Conservation (phyloP, 2,888 invertebrate species). For the Aelia acuminata region DNA sequence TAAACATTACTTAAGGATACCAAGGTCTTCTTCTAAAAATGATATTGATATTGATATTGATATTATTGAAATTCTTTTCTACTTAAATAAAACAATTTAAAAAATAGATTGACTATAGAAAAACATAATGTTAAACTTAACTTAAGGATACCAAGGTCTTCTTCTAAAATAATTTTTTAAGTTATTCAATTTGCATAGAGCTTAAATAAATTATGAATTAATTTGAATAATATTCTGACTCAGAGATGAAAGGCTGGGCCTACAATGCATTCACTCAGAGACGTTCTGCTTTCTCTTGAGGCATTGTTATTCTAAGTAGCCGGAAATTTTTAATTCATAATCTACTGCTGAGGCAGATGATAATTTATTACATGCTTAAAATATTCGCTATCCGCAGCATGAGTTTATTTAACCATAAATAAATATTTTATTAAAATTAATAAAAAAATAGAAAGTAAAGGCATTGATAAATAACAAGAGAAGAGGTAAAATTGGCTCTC, state of each 20-base stretch:
- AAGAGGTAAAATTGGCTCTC: background rate
- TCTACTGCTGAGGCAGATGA: background rate
- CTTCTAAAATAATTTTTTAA: background rate
- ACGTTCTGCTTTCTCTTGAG: background rate
- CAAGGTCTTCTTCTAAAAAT: too few species aligned
- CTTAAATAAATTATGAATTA: background rate
- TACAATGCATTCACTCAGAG: background rate
- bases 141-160: background rate
- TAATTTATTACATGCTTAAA: background rate
- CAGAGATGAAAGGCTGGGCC: background rate
- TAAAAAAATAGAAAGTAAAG: too few species aligned
- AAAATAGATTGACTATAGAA: too few species aligned
- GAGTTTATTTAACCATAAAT: too few species aligned
- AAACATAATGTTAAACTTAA: background rate
- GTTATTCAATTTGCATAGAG: background rate
- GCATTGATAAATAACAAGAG: too few species aligned
- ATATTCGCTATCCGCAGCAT: background rate
- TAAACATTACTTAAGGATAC: background rate
- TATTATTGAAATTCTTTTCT: too few species aligned
- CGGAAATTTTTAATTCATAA: background rate
- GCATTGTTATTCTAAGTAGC: constrained; percentile 24
- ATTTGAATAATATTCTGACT: constrained; percentile 4
- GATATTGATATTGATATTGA: too few species aligned
- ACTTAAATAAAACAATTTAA: too few species aligned
- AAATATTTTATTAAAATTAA: too few species aligned